Evolutionary conservation across 2,797 vertebrate genomes (phyloP), one percentile per base, ranked within the genome.

Genomic region (Microctenopoma stevenorrisi): DNA sequence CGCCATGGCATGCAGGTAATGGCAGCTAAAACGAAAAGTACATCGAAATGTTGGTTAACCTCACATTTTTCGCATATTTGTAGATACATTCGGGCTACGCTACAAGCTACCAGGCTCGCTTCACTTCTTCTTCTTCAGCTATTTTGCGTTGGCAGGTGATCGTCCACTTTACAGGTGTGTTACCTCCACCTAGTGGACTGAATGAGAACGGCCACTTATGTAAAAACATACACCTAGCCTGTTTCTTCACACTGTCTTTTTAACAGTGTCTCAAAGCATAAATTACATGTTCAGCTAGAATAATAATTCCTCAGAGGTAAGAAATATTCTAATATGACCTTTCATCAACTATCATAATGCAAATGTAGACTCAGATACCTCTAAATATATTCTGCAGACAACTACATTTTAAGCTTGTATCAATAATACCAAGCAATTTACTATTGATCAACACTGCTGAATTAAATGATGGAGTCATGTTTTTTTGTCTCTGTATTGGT

Each of bases 61-160:
- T 66, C 70, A 60, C 53, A 74, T 74, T 78, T 84, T 53, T 68
- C 42, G 59, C 71, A 79, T 64, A 59, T 82, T 88, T 81, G 35
- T 66, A 86, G 82, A 63, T 43, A 83, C 76, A 74, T 57, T 81
- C 33, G 1, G 60, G 76, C 64, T 78, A 70, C 49, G 69, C 62
- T 74, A 73, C 52, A 63, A 71, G 53, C 69, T 0, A 71, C 16
- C 70, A 66, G 30, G 37, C 40, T 53, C 75, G 26, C 78, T 80
- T 57, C 49, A 60, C 83, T 78, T 71, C 35, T 74, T 74, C 68
- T 38, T 68, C 62, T 75, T 70, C 62, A 54, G 48, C 7, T 84
- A 64, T 72, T 22, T 81, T 64, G 47, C 53, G 37, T 65, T 77
- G 64, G 65, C 52, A 78, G 38, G n/a, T 13, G 12, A 25, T 30